These are phyloP conservation scores for Oreotrochilus melanogaster DNA, from an alignment of 2,113 vertebrate genomes.

Conservation along the genomic window DNA sequence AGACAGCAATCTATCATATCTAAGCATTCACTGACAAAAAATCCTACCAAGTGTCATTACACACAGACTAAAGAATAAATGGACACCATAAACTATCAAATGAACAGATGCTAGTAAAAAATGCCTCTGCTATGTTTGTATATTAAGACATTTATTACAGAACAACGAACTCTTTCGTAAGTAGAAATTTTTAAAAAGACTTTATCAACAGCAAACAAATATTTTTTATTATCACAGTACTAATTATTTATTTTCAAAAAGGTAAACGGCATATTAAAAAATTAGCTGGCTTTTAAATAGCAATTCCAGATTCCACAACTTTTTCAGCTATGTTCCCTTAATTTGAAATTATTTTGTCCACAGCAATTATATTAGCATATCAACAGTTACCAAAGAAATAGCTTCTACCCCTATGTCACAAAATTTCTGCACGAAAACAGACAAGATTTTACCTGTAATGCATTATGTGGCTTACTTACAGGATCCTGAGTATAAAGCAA, in stretches of 20 bases:
- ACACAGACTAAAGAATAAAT: neutral
- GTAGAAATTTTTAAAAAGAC: neutral
- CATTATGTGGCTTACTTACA: constrained; percentile 79
- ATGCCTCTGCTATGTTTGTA: neutral
- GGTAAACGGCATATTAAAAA: accelerated
- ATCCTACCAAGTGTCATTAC: neutral
- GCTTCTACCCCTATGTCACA: neutral
- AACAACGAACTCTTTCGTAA: neutral
- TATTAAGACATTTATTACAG: neutral
- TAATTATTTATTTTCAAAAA: neutral
- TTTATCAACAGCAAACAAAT: neutral
- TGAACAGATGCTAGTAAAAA: neutral
- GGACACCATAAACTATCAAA: neutral
- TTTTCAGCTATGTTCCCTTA: neutral
- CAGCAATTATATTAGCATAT: neutral
- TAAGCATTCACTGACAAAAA: neutral
- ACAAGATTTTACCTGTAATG: accelerated
- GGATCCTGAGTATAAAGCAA: constrained; percentile 82
- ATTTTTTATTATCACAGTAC: neutral
- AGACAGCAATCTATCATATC: neutral
- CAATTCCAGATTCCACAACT: neutral
- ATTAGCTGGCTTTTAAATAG: neutral
- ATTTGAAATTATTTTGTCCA: neutral
- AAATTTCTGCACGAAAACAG: neutral
- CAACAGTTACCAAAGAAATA: neutral